These are phyloP conservation scores for Papilio glaucus DNA, from an alignment of 1,140 invertebrate species.

Conservation along the genomic window DNA sequence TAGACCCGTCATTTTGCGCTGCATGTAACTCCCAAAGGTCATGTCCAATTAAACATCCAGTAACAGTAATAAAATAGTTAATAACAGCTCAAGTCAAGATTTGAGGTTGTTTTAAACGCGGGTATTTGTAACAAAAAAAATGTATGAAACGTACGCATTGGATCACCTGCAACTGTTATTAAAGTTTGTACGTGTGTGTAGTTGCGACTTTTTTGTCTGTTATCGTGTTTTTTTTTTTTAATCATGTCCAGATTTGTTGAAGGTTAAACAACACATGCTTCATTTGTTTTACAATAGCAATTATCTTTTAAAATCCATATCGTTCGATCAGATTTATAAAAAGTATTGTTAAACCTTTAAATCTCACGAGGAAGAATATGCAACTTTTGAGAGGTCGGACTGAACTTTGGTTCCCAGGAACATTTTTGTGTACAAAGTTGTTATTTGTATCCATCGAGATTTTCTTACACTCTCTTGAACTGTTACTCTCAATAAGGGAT, in stretches of 20 bases:
- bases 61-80: slow-evolving; percentile 26
- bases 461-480: no score
- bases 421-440: no score
- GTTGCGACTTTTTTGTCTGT: slow-evolving; percentile 20
- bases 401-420: no score
- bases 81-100: slow-evolving; percentile 22
- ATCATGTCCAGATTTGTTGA: slow-evolving; percentile 21
- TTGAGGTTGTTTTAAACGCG: slow-evolving; percentile 14
- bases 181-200: slow-evolving; percentile 25
- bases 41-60: slow-evolving; percentile 5
- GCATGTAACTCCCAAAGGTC: slow-evolving; percentile 18
- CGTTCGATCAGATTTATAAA: background rate
- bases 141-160: background rate
- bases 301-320: slow-evolving; percentile 15
- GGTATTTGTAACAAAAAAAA: slow-evolving; percentile 13
- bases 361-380: background rate
- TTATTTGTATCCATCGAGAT: no score
- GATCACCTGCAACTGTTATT: slow-evolving; percentile 16
- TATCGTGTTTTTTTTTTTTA: background rate
- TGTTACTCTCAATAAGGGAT: no score
- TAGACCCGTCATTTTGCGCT: background rate
- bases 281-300: slow-evolving; percentile 14
- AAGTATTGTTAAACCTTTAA: no score
- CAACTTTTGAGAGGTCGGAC: background rate
- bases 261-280: slow-evolving; percentile 14